Percentiles rank a stretch among this genome's conserved stretches.
Conservation (phyloP, 2,888 invertebrate species). For the Agrochola circellaris region DNA sequence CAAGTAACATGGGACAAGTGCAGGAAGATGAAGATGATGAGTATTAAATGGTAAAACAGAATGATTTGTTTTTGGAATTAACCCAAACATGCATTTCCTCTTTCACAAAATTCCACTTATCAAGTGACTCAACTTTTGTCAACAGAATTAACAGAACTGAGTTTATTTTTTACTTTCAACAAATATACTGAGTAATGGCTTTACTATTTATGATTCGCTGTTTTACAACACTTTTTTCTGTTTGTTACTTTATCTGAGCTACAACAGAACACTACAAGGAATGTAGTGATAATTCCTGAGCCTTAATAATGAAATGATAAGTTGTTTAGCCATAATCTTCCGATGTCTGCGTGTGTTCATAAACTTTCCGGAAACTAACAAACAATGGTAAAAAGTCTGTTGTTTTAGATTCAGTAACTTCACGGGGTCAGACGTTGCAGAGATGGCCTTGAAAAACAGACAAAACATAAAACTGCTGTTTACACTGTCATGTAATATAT, state of each 20-base stretch:
- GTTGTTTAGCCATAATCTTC: not conserved
- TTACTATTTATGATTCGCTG: constrained; percentile 9
- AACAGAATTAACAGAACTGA: not conserved
- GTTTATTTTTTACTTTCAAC: constrained; percentile 5
- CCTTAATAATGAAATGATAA: not conserved
- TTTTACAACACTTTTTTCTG: constrained; percentile 13
- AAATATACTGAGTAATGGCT: constrained; percentile 4
- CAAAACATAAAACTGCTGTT: constrained; percentile 49
- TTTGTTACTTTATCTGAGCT: not conserved
- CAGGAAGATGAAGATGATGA: not conserved
- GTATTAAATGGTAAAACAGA: not conserved
- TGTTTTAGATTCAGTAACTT: constrained; percentile 29
- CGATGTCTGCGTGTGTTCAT: not conserved
- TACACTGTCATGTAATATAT: constrained; percentile 30
- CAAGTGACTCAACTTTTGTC: not conserved
- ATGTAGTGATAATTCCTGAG: not conserved
- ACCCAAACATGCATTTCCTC: not conserved
- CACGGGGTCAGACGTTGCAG: constrained; percentile 39
- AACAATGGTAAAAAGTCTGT: constrained; percentile 16
- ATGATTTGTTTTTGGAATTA: not conserved
- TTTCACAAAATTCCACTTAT: not conserved
- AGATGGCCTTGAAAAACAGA: constrained; percentile 44
- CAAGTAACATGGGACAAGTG: too few relatives aligned
- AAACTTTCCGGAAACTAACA: constrained; percentile 23
- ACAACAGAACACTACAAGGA: not conserved